Conservation (phyloP, 1,140 invertebrate species). For the Anoplophora glabripennis region DNA sequence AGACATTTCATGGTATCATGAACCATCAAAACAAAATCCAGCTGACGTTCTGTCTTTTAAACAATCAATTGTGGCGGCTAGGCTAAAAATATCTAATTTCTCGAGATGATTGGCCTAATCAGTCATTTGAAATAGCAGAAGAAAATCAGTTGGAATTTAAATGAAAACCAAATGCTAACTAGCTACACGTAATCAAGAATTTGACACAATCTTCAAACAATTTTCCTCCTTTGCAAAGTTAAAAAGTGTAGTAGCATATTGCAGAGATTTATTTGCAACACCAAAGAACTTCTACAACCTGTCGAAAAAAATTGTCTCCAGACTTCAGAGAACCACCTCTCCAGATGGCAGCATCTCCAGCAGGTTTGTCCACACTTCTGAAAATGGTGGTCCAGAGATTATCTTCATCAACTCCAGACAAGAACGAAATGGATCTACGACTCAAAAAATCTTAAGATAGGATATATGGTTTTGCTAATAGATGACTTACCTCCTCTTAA, state of each 20-base stretch:
- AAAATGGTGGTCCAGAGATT: conserved; percentile 24
- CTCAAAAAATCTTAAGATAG: not conserved
- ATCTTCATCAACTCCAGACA: conserved; percentile 20
- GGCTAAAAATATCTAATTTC: conserved; percentile 3
- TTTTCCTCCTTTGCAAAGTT: no score
- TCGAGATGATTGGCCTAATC: not conserved
- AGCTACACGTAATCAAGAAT: no score
- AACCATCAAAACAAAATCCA: conserved; percentile 40
- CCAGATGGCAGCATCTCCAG: no score
- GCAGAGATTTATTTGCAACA: no score
- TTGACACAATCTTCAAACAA: no score
- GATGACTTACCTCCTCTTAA: conserved; percentile 18
- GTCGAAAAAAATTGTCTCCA: conserved; percentile 1
- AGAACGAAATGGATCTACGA: conserved; percentile 14
- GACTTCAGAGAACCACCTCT: no score
- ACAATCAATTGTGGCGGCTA: conserved; percentile 4
- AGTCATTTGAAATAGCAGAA: not conserved
- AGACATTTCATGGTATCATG: conserved; percentile 36
- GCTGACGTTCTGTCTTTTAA: conserved; percentile 31
- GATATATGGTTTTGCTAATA: not conserved
- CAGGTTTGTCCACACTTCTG: conserved; percentile 20
- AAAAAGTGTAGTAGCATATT: no score
- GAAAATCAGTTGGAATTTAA: no score
- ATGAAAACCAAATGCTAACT: no score
- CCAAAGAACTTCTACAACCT: conserved; percentile 6